These are phyloP conservation scores for Folsomia manolachei DNA, from an alignment of 2,888 invertebrate species.

Conservation along the genomic window DNA sequence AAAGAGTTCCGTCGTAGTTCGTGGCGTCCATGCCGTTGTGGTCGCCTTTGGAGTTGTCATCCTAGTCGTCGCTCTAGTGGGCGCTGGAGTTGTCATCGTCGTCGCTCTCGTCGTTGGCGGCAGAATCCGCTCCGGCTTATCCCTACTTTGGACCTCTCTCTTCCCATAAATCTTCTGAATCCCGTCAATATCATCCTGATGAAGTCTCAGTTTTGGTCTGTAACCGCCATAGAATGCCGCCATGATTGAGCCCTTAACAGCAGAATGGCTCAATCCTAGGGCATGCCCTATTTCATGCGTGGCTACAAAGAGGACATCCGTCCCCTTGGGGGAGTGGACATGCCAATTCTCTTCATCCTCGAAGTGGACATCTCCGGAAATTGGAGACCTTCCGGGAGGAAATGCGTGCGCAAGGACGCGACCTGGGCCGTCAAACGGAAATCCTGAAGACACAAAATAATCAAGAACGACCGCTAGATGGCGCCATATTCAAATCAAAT, in stretches of 20 bases:
- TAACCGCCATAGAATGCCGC: slow-evolving; percentile 41
- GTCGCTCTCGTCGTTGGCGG: neutral
- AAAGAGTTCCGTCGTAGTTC: neutral
- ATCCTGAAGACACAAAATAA: too few species aligned
- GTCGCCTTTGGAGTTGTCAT: slow-evolving; percentile 14
- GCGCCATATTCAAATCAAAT: too few species aligned
- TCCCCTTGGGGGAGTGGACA: slow-evolving; percentile 50
- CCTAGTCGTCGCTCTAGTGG: neutral
- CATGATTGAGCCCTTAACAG: slow-evolving; percentile 42
- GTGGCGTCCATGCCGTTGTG: neutral
- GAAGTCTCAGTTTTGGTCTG: slow-evolving; percentile 36
- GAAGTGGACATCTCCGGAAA: slow-evolving; percentile 56
- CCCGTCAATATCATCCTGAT: slow-evolving; percentile 43
- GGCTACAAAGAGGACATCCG: slow-evolving; percentile 57
- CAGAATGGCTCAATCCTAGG: slow-evolving; percentile 49
- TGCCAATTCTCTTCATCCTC: slow-evolving; percentile 53
- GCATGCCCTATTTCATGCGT: slow-evolving; percentile 59
- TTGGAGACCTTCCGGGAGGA: slow-evolving; percentile 50
- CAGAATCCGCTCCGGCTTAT: neutral
- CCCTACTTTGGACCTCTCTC: slow-evolving; percentile 20
- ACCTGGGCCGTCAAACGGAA: slow-evolving; percentile 54
- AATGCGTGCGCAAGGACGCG: slow-evolving; percentile 54
- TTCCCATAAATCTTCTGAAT: slow-evolving; percentile 35
- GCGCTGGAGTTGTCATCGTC: slow-evolving; percentile 10
- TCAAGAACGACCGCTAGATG: too few species aligned